phyloP scores from a whole-genome alignment of 2,797 vertebrate species.

The Eutrigla gurnardus region DNA sequence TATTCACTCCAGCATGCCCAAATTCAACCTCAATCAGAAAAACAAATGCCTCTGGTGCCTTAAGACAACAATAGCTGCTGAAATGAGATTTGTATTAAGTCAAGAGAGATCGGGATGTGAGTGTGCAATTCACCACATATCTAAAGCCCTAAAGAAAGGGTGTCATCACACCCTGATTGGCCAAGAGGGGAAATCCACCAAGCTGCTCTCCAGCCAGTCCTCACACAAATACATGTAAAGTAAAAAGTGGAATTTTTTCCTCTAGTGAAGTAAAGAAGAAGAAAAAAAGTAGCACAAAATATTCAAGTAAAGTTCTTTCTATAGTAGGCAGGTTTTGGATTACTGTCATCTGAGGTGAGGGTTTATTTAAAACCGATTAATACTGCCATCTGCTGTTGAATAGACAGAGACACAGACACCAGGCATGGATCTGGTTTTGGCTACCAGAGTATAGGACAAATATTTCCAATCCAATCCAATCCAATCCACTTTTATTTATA shows the following conservation, averaged over 20 bases:
- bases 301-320: too few species aligned
- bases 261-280: neutral
- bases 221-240: neutral
- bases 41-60: neutral
- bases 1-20: neutral
- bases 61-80: too few species aligned
- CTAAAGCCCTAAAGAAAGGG: neutral
- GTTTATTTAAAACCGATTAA: neutral
- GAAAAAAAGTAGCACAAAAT: too few species aligned
- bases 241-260: neutral
- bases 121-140: too few species aligned
- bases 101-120: too few species aligned
- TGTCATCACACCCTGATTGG: neutral
- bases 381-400: constrained; percentile 40
- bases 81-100: too few species aligned
- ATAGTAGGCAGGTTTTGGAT: neutral
- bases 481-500: too few species aligned
- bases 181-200: neutral
- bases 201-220: neutral
- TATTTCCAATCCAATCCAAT: too few species aligned
- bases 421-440: neutral
- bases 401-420: neutral
- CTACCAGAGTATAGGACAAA: neutral
- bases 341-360: neutral
- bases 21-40: neutral